phyloP scores from a whole-genome alignment of 2,113 vertebrate genomes.

The Lycaon pictus region DNA sequence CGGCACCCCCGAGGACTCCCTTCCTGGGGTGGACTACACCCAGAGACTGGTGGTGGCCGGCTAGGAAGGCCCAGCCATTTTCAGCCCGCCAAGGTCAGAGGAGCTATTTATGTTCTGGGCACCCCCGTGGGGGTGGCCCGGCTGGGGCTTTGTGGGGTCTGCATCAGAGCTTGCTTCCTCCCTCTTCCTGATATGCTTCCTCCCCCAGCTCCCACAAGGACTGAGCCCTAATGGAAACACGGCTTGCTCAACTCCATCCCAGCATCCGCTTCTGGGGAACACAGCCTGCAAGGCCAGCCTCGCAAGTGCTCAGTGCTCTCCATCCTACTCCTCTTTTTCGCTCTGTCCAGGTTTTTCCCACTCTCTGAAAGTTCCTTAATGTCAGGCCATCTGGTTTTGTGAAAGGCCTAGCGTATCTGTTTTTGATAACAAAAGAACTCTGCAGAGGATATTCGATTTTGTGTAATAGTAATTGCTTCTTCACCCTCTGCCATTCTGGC shows the following conservation, averaged over 20 bases:
- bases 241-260: neutral
- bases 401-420: neutral
- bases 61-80: neutral
- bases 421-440: neutral
- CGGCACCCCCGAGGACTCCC: neutral
- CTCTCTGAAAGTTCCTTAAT: neutral
- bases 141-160: neutral
- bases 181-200: neutral
- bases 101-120: neutral
- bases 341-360: neutral
- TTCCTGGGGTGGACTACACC: neutral
- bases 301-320: neutral
- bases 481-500: neutral
- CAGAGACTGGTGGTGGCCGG: neutral
- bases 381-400: no score
- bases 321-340: neutral
- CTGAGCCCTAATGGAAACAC: neutral
- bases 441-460: neutral
- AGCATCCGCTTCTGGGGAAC: neutral
- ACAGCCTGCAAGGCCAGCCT: neutral
- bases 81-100: neutral
- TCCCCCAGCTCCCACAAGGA: neutral
- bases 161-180: neutral
- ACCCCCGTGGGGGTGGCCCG: no score
- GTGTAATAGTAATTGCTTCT: neutral